Base-by-base conservation (phyloP, 2,888 invertebrate genomes). In the Chloroclystis v-ata region DNA sequence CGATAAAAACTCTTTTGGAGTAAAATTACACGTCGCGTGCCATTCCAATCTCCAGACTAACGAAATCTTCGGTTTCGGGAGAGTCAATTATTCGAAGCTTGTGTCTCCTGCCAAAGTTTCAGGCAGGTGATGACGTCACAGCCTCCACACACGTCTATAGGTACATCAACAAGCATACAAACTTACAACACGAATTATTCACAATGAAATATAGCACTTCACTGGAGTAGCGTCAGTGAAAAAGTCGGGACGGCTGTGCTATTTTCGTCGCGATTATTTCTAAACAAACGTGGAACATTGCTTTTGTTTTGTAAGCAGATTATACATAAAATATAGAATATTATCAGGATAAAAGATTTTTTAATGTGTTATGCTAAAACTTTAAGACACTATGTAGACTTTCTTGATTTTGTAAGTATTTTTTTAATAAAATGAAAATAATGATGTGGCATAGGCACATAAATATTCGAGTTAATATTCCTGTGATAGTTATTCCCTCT, bases 21-120 rank as follows among this genome's bases (percentile, higher is more conserved):
- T 39, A 49, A 45, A 33, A 42, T 49, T 39, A 47, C 49, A 72
- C 71, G 67, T 68, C 65, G 75, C 69, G 73, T 65, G 57, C 73
- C 64, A 69, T 72, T 67, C 71, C 76, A 70, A 72, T 71, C 76
- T 85, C 81, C 83, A 83, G 83, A 84, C 85, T 85, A 80, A 79
- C 73, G 72, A 78, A 79, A 65, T 76, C 72, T 67, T 74, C 79
- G 73, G 69, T 76, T 80, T 75, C 68, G 70, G 35, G 80, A 78
- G 77, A 78, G 74, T 75, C 82, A 77, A 81, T 81, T 82, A 82
- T 80, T 80, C 72, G 72, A 78, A 75, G 72, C 69, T 67, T 75
- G 82, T 75, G 78, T 81, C 80, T 74, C 80, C 79, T 87, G 87
- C 86, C 87, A 87, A 87, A 84, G 74, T 75, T 84, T 84, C 81